Base-by-base conservation (phyloP, 2,113 vertebrate genomes). In the Dolichallabes microphthalmus region DNA sequence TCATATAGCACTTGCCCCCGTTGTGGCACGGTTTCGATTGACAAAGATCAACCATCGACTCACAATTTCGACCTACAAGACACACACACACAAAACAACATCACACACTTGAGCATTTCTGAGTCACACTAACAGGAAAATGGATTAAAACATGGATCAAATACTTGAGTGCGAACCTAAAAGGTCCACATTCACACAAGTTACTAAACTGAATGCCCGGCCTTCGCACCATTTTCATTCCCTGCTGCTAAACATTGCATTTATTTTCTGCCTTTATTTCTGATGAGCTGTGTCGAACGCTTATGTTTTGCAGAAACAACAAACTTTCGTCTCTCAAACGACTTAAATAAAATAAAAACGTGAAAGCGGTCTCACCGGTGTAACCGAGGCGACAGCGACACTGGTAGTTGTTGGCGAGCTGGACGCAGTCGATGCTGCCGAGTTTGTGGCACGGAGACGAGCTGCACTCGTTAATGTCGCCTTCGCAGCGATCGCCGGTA, bases 401-500 rank as follows among this genome's bases (percentile, higher is more conserved):
- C 20, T 89, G 91, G 78, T 97, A 99, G 88, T 98, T 93, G 0
- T 97, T 97, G 84, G 91, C 93, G 39, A 96, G 93, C 91, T 98
- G 97, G 6, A 97, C 90, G 58, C 97, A 99, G 92, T 99, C 97
- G 35, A 97, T 94, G 87, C 95, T 98, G 32, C 97, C 97, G 1
- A 93, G 90, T 0, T 93, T 35, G 84, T 93, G 93, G 90, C 97
- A 99, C 3, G 97, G 97, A 61, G 64, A 93, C n/a, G 97, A 96
- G 2, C 94, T 94, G 86, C 97, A 99, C 88, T 99, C 97, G 0
- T 99, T 99, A 85, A 98, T 94, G 89, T 98, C 97, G 0, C 97
- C 97, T 87, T 99, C 97, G 0, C 97, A 99, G 74, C 96, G 94
- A 81, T 97, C 95, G 0, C 97, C 97, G 0, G 95, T 95, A 22